phyloP scores from a whole-genome alignment of 1,140 invertebrate species.

The Tetramorium simillimum region DNA sequence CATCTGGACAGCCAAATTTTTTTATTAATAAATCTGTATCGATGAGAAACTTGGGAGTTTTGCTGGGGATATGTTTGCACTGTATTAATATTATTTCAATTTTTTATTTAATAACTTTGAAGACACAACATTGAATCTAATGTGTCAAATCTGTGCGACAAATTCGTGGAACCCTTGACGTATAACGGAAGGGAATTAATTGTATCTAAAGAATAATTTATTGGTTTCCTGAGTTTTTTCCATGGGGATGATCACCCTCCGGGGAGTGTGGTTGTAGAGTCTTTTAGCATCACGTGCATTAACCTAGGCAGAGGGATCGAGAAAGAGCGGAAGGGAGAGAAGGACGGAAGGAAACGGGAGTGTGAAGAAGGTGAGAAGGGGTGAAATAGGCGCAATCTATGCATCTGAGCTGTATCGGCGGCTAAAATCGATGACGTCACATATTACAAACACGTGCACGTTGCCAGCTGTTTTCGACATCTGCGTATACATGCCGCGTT shows the following conservation, averaged over 20 bases:
- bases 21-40: not conserved
- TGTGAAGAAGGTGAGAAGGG: not conserved
- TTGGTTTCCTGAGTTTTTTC: slow-evolving; percentile 48
- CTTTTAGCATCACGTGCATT: slow-evolving; percentile 26
- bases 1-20: not conserved
- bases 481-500: slow-evolving; percentile 49
- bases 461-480: slow-evolving; percentile 75
- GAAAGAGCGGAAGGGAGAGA: not conserved
- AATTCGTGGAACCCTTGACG: not conserved
- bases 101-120: not conserved
- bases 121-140: not conserved
- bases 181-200: slow-evolving; percentile 47
- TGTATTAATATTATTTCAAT: not conserved
- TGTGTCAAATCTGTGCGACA: no score
- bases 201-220: slow-evolving; percentile 40
- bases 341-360: not conserved
- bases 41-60: not conserved
- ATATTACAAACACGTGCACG: slow-evolving; percentile 16
- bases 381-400: slow-evolving; percentile 66
- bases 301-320: slow-evolving; percentile 12
- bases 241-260: slow-evolving; percentile 38
- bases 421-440: slow-evolving; percentile 63
- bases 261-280: not conserved
- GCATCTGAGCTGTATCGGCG: slow-evolving; percentile 63
- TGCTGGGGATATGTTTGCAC: not conserved